Percentiles rank a stretch among this genome's conserved stretches.
Conservation (phyloP, 2,113 vertebrate species). For the Triplophysa rosa region DNA sequence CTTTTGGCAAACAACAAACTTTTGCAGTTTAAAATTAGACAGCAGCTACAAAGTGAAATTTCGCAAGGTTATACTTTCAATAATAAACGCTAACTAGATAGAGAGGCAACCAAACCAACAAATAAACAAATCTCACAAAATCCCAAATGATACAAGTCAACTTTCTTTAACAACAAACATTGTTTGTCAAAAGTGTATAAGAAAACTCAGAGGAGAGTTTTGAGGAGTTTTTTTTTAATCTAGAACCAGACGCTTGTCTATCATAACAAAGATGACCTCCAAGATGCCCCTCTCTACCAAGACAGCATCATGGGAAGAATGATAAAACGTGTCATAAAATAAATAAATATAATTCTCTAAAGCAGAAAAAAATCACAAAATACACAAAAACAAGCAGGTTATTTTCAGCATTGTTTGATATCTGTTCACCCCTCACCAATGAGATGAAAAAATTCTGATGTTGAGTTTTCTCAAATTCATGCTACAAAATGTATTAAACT, state of each 20-base stretch:
- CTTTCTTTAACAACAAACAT: background rate
- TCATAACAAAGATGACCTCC: constrained; percentile 13
- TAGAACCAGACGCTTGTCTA: constrained; percentile 16
- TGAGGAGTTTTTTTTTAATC: background rate
- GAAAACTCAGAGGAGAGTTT: background rate
- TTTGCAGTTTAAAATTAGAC: background rate
- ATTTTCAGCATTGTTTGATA: background rate
- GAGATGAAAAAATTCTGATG: no score
- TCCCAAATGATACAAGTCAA: background rate
- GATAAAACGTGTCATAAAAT: constrained; percentile 12
- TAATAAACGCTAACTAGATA: background rate
- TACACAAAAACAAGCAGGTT: constrained; percentile 12
- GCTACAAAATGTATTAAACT: no score
- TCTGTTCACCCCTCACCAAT: background rate
- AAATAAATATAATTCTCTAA: constrained; percentile 25
- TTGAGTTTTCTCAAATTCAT: background rate
- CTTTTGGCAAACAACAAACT: background rate
- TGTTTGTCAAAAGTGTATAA: constrained; percentile 6
- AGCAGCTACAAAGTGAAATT: background rate
- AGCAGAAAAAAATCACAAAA: background rate
- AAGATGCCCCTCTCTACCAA: background rate
- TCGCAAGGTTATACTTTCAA: background rate
- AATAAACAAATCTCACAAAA: constrained; percentile 3
- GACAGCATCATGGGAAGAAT: background rate
- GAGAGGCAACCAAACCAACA: background rate